These are phyloP conservation scores for Choloepus hoffmanni DNA, from an alignment of 2,113 vertebrate species.

Conservation along the genomic window DNA sequence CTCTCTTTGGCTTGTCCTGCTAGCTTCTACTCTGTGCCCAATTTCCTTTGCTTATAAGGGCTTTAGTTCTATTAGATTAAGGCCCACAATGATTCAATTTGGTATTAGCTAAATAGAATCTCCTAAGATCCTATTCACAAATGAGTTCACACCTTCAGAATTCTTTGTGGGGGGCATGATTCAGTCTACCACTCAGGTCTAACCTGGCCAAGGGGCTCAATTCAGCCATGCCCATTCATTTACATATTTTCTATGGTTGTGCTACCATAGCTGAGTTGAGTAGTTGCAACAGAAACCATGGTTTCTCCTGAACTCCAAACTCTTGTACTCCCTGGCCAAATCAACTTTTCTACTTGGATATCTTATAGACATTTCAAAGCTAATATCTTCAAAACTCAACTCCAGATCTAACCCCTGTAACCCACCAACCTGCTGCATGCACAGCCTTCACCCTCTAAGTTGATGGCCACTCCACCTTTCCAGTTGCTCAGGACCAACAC, in stretches of 20 bases:
- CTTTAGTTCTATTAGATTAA: too few species aligned
- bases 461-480: too few species aligned
- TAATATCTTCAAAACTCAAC: background rate
- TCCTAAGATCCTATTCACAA: too few species aligned
- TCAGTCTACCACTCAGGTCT: too few species aligned
- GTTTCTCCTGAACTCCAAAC: background rate
- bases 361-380: background rate
- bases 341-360: background rate
- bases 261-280: background rate
- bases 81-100: too few species aligned
- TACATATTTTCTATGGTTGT: background rate
- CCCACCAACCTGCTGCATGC: background rate
- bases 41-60: too few species aligned
- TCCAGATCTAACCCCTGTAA: background rate
- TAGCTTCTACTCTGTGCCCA: too few species aligned
- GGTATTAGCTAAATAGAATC: too few species aligned
- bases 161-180: too few species aligned
- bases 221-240: background rate
- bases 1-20: too few species aligned
- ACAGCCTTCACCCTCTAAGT: fast-evolving
- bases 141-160: too few species aligned
- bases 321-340: too few species aligned
- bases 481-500: background rate
- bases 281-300: background rate
- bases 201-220: background rate